A percentile compares a stretch with the other conserved stretches of the same genome.
These are phyloP conservation scores for Zygothrica quintamaculata DNA, from an alignment of 2,888 invertebrate species.

Conservation along the genomic window DNA sequence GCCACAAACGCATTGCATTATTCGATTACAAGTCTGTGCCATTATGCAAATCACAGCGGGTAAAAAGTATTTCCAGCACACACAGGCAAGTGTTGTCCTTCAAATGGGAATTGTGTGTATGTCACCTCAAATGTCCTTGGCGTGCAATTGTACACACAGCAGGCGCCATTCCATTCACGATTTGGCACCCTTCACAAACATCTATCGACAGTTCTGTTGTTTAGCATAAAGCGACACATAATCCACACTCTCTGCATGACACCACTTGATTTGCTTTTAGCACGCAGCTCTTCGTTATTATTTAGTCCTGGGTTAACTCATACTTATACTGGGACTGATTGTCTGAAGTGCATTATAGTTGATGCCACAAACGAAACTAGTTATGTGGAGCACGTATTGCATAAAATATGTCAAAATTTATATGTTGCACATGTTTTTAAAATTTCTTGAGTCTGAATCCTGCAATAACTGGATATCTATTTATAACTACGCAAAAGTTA, in stretches of 20 bases:
- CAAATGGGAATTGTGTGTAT: conserved; percentile 25
- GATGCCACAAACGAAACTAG: too few relatives aligned
- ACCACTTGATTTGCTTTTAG: conserved; percentile 46
- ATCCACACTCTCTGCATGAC: conserved; percentile 50
- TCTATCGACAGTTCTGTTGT: conserved; percentile 22
- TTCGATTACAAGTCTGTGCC: conserved; percentile 13
- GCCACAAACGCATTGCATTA: conserved; percentile 6
- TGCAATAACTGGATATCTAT: too few relatives aligned
- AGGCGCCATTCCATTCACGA: conserved; percentile 3
- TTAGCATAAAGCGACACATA: conserved; percentile 54
- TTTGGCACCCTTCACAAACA: not conserved
- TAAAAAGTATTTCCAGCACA: conserved; percentile 20
- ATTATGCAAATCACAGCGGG: conserved; percentile 48
- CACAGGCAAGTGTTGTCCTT: conserved; percentile 17
- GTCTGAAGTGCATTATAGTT: too few relatives aligned
- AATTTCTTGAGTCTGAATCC: too few relatives aligned
- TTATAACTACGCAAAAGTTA: not conserved
- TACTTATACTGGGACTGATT: too few relatives aligned
- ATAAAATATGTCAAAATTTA: too few relatives aligned
- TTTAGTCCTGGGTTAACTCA: not conserved
- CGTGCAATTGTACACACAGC: conserved; percentile 23
- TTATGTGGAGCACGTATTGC: too few relatives aligned
- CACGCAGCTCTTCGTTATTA: not conserved
- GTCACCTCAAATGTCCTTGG: conserved; percentile 57
- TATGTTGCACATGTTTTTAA: not conserved